A percentile compares a stretch with the other conserved stretches of the same genome.
phyloP scores from a whole-genome alignment of 1,140 invertebrate genomes.

The Ganaspis sp. region DNA sequence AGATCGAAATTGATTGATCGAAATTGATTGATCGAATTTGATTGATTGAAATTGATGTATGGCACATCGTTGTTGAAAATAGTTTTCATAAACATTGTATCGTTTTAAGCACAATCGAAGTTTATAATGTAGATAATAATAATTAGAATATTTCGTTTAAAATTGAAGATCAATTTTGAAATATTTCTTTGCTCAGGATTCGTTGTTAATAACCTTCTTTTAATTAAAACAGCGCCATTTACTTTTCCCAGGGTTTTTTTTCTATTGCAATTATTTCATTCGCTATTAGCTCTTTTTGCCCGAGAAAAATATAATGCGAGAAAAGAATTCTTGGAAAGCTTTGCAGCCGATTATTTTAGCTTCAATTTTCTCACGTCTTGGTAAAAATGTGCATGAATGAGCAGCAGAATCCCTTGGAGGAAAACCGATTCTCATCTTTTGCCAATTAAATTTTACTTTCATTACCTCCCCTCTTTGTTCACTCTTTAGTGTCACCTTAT shows the following conservation, averaged over 20 bases:
- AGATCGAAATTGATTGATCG: no score
- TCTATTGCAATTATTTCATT: not conserved
- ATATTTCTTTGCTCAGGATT: no score
- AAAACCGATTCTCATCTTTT: constrained; percentile 55
- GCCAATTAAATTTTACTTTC: constrained; percentile 40
- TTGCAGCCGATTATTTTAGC: not conserved
- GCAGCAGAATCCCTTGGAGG: constrained; percentile 15
- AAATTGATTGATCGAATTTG: no score
- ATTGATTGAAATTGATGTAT: no score
- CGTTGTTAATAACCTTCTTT: not conserved
- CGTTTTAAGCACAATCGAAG: no score
- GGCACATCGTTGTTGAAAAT: no score
- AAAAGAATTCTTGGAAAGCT: not conserved
- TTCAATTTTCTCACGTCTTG: not conserved
- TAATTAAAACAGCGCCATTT: not conserved
- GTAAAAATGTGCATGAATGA: not conserved
- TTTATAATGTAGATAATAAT: no score
- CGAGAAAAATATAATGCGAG: not conserved
- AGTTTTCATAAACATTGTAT: no score
- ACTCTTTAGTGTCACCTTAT: not conserved
- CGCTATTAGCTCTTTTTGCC: not conserved
- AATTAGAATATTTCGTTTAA: no score
- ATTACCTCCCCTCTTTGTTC: not conserved
- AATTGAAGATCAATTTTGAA: no score
- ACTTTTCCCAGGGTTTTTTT: not conserved